Base-by-base conservation (phyloP, 1,140 invertebrate genomes). In the Goniozus legneri region DNA sequence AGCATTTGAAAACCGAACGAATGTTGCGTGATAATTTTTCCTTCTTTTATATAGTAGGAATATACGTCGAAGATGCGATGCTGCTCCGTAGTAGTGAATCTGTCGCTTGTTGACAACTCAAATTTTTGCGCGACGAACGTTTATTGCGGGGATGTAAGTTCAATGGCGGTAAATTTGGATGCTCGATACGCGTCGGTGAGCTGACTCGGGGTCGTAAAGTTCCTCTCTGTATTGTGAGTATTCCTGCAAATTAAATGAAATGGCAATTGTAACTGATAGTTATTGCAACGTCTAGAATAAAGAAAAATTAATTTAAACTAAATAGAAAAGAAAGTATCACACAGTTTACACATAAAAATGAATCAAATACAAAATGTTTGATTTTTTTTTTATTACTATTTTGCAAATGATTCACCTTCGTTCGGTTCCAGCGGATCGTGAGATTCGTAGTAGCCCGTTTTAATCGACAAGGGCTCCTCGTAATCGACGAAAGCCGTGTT, bases 131-230 rank as follows among this genome's bases (percentile, higher is more conserved):
- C 24, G 65, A 66, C 1, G 58, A 58, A 14, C 67, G 66, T 44
- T 73, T 71, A 33, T 73, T 66, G 22, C 77, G 77, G 6, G 84
- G 84, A 60, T 87, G 83, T 2, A 88, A 75, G 61, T 89, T 88
- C 13, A 89, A 59, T 3, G 87, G 86, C 2, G 82, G 86, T 33
- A 90, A 71, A 69, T 90, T 90, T 0, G 87, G 87, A 59, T 88
- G 81, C 60, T 90, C 88, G 53, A 89, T 88, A 51, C 85, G 78
- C 1, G 86, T 89, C 0, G 88, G 87, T 1, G 86, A 87, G 8
- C 87, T 88, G 0, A 90, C 86, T 12, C 82, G 70, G 0, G 80
- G 80, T 12, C 73, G 64, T 1, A 68, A 68, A 15, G 58, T 57
- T 43, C 59, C 54, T 39, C 64, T 58, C 35, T 27, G 37, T 16